Evolutionary conservation across 2,113 vertebrate species (phyloP), one percentile per base, ranked within the genome.

Genomic region (Sakesphorus luctuosus): DNA sequence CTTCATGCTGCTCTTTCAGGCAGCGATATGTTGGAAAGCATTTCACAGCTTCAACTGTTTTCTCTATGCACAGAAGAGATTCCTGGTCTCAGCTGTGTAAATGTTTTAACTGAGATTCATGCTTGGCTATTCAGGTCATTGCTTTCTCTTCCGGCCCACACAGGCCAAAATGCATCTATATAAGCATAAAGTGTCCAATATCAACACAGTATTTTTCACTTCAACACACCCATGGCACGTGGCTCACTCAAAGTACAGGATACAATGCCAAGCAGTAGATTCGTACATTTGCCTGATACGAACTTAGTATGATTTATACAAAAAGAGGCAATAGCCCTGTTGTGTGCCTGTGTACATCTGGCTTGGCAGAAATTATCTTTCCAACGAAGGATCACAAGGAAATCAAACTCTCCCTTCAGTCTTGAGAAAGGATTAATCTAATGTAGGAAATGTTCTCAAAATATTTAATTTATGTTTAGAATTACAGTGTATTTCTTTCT

Each of bases 61-160:
- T 94, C 88, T 52, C 85, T 90, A 35, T 88, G 84, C 83, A 63
- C 93, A 93, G 93, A 83, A 97, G 86, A 94, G 94, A 92, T 96
- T 95, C 78, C 80, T 97, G 68, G 31, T 94, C 80, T 97, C 96
- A 97, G 96, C 97, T 97, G 96, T 97, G 94, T 97, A 96, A 97
- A 97, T 95, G 96, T 97, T 97, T 96, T 96, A 97, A 97, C 88
- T 96, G 95, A 94, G 95, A 96, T 93, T 95, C 86, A 33, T 96
- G 94, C 96, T 90, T 66, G 93, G 65, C 93, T 95, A 77, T 95
- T 95, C 94, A 96, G 95, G 93, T 95, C 94, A 93, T 53, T 86
- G 85, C 89, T 86, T 97, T 96, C 84, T 79, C 90, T 94, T 97
- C 96, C 58, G 68, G 95, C 94, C 94, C 90, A 95, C 95, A 97